Conservation (phyloP, 2,113 vertebrate species). For the Alethe diademata region DNA sequence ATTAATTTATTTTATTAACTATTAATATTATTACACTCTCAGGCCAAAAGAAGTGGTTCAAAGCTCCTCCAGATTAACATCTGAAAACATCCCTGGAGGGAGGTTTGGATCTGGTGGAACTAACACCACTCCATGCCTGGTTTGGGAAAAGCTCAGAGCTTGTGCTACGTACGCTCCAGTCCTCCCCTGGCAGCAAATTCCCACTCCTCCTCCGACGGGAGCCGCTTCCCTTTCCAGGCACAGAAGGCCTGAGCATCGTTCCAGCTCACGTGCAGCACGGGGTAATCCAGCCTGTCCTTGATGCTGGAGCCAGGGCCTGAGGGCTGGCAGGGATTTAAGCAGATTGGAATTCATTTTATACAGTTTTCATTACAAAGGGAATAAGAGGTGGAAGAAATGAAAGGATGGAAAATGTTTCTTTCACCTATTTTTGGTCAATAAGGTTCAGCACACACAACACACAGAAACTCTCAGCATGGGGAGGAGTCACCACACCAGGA, state of each 20-base stretch:
- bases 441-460: background rate
- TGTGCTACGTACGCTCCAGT: constrained; percentile 76
- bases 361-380: background rate
- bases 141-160: background rate
- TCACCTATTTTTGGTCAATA: rapidly evolving
- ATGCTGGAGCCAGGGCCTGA: constrained; percentile 90
- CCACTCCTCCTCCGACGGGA: constrained; percentile 91
- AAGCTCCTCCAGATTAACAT: background rate
- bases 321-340: constrained; percentile 73
- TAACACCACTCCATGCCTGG: background rate
- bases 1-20: background rate
- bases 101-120: background rate
- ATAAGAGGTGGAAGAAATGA: background rate
- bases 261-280: constrained; percentile 97
- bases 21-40: background rate
- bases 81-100: background rate
- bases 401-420: background rate
- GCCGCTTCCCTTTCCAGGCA: constrained; percentile 82
- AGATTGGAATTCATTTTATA: background rate
- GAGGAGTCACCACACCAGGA: background rate
- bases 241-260: constrained; percentile 89
- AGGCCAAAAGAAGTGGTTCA: background rate
- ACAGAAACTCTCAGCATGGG: rapidly evolving
- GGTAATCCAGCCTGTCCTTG: constrained; percentile 80
- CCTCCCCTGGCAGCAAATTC: constrained; percentile 93